Base-by-base conservation (phyloP, 2,797 vertebrate species). In the Semotilus atromaculatus region DNA sequence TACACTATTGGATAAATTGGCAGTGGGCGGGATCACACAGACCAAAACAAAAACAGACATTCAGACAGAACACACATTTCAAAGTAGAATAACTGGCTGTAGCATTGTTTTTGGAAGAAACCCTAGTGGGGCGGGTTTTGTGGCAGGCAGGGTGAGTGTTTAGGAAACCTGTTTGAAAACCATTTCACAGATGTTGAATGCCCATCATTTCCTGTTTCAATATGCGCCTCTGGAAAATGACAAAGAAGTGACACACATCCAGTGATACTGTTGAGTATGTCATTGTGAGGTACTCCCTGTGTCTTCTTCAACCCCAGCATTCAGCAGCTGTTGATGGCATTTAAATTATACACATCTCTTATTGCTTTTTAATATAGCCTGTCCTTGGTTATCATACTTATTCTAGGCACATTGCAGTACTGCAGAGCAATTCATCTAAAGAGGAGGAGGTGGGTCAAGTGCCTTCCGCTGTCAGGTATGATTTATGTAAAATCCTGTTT, bases 401-500 rank as follows among this genome's bases (percentile, higher is more conserved):
- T 85, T 85, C 86, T 73, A 5, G 29, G 74, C 86, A 74, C 79
- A 72, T 78, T 84, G 38, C 43, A 29, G 40, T 71, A 80, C 75
- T 79, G 83, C 67, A 72, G 83, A 70, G 76, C 83, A 85, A 85
- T 85, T 85, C 55, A 62, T 73, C 79, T 74, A 77, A 79, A 87
- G 83, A 77, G 29, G 55, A 67, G 79, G 67, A 85, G 70, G 51
- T 73, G 75, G 74, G 68, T 85, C 80, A 79, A 85, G 83, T 58
- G 67, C 60, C 29, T 74, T 73, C 62, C 38, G 7, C 70, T 75
- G 64, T 75, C 79, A 48, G 66, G 45, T n/a, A 51, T 88, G 87
- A 84, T 86, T 86, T 86, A 85, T 67, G 80, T 84, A 82, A 73
- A 82, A 75, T 82, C 43, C 84, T 62, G 82, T 81, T 78, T 86